Conservation (phyloP, 1,140 invertebrate genomes). For the Ceratoteleas bidentatus region DNA sequence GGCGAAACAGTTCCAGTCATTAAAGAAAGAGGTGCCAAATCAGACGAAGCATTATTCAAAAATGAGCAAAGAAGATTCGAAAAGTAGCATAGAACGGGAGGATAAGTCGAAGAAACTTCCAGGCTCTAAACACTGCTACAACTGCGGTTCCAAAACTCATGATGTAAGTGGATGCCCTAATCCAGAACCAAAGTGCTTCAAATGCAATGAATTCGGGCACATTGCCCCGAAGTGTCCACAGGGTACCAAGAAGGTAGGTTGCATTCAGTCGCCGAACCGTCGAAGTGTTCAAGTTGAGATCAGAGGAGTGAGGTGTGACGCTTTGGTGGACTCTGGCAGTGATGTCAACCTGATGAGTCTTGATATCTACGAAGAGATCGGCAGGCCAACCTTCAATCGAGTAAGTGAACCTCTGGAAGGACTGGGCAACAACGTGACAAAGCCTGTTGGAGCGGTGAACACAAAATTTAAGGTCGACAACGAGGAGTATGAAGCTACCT, state of each 20-base stretch:
- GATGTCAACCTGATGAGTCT: conserved; percentile 21
- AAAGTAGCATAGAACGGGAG: conserved; percentile 4
- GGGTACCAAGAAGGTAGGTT: conserved; percentile 1
- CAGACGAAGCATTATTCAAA: background rate
- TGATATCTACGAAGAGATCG: conserved; percentile 14
- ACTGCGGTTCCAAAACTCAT: conserved; percentile 13
- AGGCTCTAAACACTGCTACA: conserved; percentile 4
- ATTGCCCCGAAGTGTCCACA: conserved; percentile 19
- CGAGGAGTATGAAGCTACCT: conserved; percentile 6
- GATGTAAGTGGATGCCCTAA: conserved; percentile 4
- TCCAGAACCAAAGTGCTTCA: conserved; percentile 26
- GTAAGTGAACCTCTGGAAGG: conserved; percentile 14
- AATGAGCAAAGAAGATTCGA: background rate
- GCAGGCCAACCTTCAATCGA: conserved; percentile 17
- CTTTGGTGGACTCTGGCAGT: conserved; percentile 25
- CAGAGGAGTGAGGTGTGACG: background rate
- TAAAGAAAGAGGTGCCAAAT: conserved; percentile 14
- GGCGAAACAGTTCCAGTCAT: background rate
- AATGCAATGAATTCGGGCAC: conserved; percentile 26
- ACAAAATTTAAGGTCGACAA: conserved; percentile 4
- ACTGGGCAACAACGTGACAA: conserved; percentile 13
- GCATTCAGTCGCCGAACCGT: background rate
- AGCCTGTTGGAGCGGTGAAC: conserved; percentile 23
- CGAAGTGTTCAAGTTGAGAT: conserved; percentile 7
- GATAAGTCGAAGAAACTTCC: conserved; percentile 8